Base-by-base conservation (phyloP, 1,140 invertebrate genomes). In the Meteorus sp. region DNA sequence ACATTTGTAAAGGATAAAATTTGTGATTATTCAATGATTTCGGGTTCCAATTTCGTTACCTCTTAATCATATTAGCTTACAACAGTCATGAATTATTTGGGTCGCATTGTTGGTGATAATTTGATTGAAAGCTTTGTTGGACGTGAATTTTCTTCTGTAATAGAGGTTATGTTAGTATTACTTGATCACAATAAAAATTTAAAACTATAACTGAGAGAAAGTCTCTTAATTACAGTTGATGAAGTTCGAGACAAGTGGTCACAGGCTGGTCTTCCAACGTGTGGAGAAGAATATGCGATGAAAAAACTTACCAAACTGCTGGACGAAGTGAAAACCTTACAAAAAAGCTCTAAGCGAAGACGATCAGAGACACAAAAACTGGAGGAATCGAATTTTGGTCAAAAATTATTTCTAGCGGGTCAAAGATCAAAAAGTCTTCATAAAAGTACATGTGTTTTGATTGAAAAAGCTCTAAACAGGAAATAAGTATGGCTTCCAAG, bases 401-500 rank as follows among this genome's bases (percentile, higher is more conserved):
- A n/a, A n/a, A n/a, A n/a, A n/a, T n/a, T n/a, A n/a, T n/a, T n/a
- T n/a, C n/a, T n/a, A n/a, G n/a, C 43, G 11, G 43, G 43, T 1
- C 43, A 45, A 45, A 45, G 43, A 45, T 45, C 43, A 45, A 25
- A 23, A 22, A 45, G 23, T 22, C 43, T 50, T 41, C 17, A 51
- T 7, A 59, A 51, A 25, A 47, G 56, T 19, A 39, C 56, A 15
- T 59, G 56, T 59, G 47, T 47, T 23, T 23, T 47, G 27, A 37
- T 60, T 15, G 55, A 61, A 56, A 41, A 35, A 52, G 27, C 48
- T 50, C 41, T 53, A n/a, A 9, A 44, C 27, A 50, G 37, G 22
- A 48, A 51, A 35, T 25, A 58, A 33, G 13, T 60, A 27, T 55
- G 39, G 9, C 20, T 61, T 13, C 64, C 70, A 27, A 69, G 66